A percentile compares a stretch with the other conserved stretches of the same genome.
Conservation (phyloP, 2,113 vertebrate species). For the Muntiacus reevesi region DNA sequence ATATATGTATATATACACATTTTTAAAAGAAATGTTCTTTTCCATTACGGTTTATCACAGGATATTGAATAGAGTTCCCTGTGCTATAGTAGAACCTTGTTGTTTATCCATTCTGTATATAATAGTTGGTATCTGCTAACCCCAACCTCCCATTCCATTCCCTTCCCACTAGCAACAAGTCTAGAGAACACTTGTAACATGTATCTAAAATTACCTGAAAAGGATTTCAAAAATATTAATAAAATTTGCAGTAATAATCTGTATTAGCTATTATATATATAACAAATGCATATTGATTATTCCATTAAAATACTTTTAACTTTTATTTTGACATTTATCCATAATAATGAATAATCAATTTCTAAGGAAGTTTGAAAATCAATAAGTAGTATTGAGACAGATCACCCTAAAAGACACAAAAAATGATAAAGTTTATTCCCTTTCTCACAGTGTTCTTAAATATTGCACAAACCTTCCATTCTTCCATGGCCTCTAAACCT, state of each 20-base stretch:
- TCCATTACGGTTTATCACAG: not conserved
- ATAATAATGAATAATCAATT: not conserved
- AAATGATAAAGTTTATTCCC: not conserved
- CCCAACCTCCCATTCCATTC: not conserved
- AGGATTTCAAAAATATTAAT: not conserved
- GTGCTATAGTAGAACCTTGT: not conserved
- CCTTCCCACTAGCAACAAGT: not conserved
- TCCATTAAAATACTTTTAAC: not conserved
- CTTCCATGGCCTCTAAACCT: not conserved
- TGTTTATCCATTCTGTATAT: not conserved
- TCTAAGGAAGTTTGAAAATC: constrained; percentile 1
- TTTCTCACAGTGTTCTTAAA: not conserved
- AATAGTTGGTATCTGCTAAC: not conserved
- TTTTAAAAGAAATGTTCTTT: not conserved
- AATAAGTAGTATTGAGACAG: not conserved
- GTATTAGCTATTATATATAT: not conserved
- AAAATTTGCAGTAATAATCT: not conserved
- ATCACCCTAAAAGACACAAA: not conserved
- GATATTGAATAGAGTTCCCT: not conserved
- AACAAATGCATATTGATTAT: not conserved
- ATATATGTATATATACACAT: not conserved
- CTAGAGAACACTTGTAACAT: not conserved
- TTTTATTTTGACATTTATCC: not conserved
- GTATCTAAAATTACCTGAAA: not conserved
- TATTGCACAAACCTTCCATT: not conserved